Conservation (phyloP, 23 tunicate species). For the Halocynthia roretzi region DNA sequence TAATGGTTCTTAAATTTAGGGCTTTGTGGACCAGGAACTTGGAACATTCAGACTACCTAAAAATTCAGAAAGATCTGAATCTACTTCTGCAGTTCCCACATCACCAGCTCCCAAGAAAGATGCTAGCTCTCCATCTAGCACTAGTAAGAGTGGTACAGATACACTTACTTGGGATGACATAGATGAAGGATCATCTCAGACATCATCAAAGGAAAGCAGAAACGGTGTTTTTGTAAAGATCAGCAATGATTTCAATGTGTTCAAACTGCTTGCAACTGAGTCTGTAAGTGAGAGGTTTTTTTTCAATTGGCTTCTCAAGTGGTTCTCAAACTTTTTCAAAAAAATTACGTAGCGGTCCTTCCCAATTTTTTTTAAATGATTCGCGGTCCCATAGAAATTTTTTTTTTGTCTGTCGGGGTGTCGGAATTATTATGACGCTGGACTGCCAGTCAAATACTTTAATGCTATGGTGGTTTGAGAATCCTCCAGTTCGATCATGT, state of each 20-base stretch:
- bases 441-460: too few relatives aligned
- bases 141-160: not conserved
- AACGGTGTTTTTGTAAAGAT: not conserved
- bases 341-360: too few relatives aligned
- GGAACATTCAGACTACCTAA: not conserved
- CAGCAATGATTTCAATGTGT: not conserved
- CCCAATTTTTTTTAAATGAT: too few relatives aligned
- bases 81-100: not conserved
- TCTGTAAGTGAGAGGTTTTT: constrained; percentile 7
- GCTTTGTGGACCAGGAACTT: too few relatives aligned
- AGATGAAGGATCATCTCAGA: not conserved
- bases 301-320: too few relatives aligned
- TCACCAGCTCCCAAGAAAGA: not conserved
- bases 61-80: not conserved
- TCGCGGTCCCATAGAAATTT: too few relatives aligned
- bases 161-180: constrained; percentile 1
- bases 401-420: too few relatives aligned
- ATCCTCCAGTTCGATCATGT: too few relatives aligned
- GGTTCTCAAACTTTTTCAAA: too few relatives aligned
- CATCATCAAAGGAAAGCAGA: not conserved
- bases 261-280: not conserved
- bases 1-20: too few relatives aligned
- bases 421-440: too few relatives aligned
- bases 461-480: too few relatives aligned
- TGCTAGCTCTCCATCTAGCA: not conserved